These are phyloP conservation scores for Ephestia elutella DNA, from an alignment of 1,140 invertebrate genomes.

Conservation along the genomic window DNA sequence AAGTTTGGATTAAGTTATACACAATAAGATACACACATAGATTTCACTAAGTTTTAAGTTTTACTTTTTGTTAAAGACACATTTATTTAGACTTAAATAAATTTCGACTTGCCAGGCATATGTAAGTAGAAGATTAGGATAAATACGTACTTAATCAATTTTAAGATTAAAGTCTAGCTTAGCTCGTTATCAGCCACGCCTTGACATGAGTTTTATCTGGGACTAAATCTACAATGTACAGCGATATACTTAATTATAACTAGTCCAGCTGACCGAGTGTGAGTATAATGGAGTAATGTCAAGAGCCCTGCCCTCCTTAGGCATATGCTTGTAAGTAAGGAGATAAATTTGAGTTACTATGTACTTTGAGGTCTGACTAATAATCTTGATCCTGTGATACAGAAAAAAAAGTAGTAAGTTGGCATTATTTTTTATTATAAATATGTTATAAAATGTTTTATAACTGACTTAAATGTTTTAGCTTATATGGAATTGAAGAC, in stretches of 20 bases:
- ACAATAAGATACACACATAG: no score
- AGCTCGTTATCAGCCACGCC: neutral
- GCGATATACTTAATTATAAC: neutral
- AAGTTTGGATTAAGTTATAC: no score
- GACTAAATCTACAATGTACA: neutral
- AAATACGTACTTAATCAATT: neutral
- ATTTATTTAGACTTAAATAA: no score
- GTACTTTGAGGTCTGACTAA: slow-evolving; percentile 20
- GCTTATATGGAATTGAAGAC: no score
- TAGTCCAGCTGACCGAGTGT: slow-evolving; percentile 38
- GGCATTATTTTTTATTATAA: no score
- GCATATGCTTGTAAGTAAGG: slow-evolving; percentile 29
- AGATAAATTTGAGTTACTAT: slow-evolving; percentile 50
- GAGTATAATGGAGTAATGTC: slow-evolving; percentile 41
- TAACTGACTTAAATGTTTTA: no score
- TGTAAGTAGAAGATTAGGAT: no score
- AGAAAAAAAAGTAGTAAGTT: no score
- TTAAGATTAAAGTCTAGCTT: neutral
- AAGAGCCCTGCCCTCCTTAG: slow-evolving; percentile 53
- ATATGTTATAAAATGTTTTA: no score
- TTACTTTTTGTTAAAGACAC: no score
- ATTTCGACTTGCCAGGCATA: no score
- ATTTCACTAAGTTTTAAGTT: no score
- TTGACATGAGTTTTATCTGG: neutral
- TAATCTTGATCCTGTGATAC: slow-evolving; percentile 27